Evolutionary conservation across 1,140 invertebrate species (phyloP).

Genomic region (Paralvinella palmiformis): DNA sequence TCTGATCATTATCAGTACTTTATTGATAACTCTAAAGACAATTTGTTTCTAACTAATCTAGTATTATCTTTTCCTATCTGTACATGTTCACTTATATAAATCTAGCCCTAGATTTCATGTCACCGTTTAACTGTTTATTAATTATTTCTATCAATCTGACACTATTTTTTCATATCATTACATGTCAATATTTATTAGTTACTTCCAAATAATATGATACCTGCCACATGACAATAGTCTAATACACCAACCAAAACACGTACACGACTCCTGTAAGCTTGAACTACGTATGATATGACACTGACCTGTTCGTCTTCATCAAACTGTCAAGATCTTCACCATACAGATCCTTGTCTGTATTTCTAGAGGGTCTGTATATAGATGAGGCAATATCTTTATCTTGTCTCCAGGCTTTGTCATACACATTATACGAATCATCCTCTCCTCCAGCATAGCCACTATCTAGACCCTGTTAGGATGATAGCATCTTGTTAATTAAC

Average conservation of each 20-base stretch:
- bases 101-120: too few relatives aligned
- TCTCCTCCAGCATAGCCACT: slow-evolving; percentile 81
- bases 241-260: too few relatives aligned
- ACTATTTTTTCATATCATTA: background rate
- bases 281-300: background rate
- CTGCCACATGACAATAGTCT: background rate
- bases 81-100: too few relatives aligned
- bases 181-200: background rate
- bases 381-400: slow-evolving; percentile 73
- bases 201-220: background rate
- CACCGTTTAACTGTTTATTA: too few relatives aligned
- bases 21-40: too few relatives aligned
- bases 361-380: slow-evolving; percentile 86
- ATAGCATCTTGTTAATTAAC: too few relatives aligned
- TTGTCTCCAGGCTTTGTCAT: slow-evolving; percentile 75
- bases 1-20: too few relatives aligned
- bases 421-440: slow-evolving; percentile 96
- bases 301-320: slow-evolving; percentile 76
- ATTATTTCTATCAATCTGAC: too few relatives aligned
- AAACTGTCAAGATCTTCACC: slow-evolving; percentile 81
- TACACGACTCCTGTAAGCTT: slow-evolving; percentile 6
- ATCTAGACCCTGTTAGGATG: slow-evolving; percentile 74
- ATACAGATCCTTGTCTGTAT: slow-evolving; percentile 83
- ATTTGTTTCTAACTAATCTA: too few relatives aligned
- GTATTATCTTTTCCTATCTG: too few relatives aligned